Evolutionary conservation across 2,888 invertebrate species (phyloP), one percentile per base, ranked within the genome.

Genomic region (Abscondita cerata): DNA sequence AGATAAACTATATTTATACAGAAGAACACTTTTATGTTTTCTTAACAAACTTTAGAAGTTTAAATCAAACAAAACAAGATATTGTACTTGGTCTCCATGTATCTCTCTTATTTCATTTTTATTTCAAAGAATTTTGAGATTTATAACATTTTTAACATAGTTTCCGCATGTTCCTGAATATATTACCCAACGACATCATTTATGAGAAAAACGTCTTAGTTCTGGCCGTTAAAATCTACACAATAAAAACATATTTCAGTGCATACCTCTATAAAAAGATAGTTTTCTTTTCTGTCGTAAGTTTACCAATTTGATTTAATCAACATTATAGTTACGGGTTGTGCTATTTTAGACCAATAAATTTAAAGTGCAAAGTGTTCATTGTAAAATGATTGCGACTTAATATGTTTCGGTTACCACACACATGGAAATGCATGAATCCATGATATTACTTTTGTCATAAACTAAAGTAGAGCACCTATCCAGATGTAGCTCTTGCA

Each of bases 401-500:
- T 51, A 51, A 13, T 44, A 19, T 11, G 18, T 33, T 51, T 51
- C 34, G 33, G 34, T 12, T 33, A 31, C 51, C 51, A 16, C 34
- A n/a, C n/a, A 51, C 33, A 36, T 36, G 16, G 33, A 44, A 36
- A 51, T 51, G 16, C 33, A 51, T 51, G 50, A 38, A 48, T 15
- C 56, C 48, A 25, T 31, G 31, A 15, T 56, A 50, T 48, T 48
- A 48, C 48, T 48, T n/a, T n/a, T 25, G 38, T 56, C 55, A 52
- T 61, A 56, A 56, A 52, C 55, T 55, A 41, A 41, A 38, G 34
- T 20, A 54, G 31, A 60, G 47, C 47, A 52, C 61, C 52, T 36
- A 52, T 52, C 47, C 52, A 61, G 55, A 61, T 61, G 61, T 56
- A 61, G 47, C 52, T 51, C 52, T 33, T 47, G 40, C 61, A 61